These are phyloP conservation scores for Trypoxylus dichotomus DNA, from an alignment of 1,140 invertebrate species.

Conservation along the genomic window DNA sequence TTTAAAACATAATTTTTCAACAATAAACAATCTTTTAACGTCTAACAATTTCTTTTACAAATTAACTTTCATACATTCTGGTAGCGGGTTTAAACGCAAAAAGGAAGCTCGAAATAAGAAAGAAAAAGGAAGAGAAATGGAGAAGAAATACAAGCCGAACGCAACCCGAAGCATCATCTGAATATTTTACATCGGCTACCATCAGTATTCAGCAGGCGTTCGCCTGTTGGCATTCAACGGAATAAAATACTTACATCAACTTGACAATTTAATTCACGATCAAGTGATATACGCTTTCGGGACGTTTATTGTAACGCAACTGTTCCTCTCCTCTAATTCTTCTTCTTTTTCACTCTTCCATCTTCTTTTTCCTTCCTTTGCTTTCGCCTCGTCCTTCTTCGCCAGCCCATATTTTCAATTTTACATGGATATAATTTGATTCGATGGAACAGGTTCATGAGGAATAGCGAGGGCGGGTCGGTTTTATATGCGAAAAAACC, in stretches of 20 bases:
- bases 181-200: conserved; percentile 18
- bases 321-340: not conserved
- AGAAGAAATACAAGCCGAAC: conserved; percentile 17
- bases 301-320: conserved; percentile 19
- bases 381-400: not conserved
- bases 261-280: conserved; percentile 30
- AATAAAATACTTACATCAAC: conserved; percentile 29
- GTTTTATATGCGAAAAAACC: not conserved
- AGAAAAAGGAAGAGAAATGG: not conserved
- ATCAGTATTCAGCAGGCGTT: conserved; percentile 25
- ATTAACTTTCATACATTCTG: no score
- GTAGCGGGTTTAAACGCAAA: no score
- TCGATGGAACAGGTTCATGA: not conserved
- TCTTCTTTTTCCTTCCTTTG: not conserved
- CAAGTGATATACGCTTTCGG: conserved; percentile 20
- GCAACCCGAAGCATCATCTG: conserved; percentile 4
- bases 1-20: no score
- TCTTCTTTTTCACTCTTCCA: not conserved
- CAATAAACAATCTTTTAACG: no score
- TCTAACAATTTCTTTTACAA: no score
- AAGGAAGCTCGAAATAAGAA: not conserved
- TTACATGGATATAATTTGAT: conserved; percentile 9
- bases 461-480: not conserved
- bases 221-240: conserved; percentile 25
- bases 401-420: not conserved